Base-by-base conservation (phyloP, 2,797 vertebrate species). In the Cryptoblepharus egeriae region DNA sequence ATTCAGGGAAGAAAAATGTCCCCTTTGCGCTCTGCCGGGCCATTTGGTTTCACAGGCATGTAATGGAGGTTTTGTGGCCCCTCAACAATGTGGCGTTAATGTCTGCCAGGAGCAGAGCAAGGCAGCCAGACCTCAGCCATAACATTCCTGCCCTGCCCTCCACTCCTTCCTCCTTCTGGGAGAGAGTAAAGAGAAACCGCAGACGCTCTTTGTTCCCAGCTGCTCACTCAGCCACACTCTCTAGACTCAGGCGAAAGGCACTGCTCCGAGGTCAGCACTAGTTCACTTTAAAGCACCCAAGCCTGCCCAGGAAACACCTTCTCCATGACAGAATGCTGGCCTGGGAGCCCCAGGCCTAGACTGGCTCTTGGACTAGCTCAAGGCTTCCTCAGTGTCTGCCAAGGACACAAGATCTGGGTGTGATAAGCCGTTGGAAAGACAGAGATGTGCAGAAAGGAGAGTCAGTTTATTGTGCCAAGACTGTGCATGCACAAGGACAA, bases 111-210 rank as follows among this genome's bases (percentile, higher is more conserved):
- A 61, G 79, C 61, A 73, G 16, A 68, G 32, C 30, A 28, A 28
- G 45, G 42, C 68, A 75, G 63, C 69, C 61, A 77, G 60, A 67
- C 68, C 75, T 77, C 74, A 77, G 61, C 79, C 79, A 78, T 77
- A 85, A 81, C 52, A 85, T 81, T 77, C 84, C 63, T 77, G 30
- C 69, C 75, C 69, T 52, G 82, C 45, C 68, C 52, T 73, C 61
- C 63, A n/a, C 39, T 77, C 52, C 52, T 85, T 81, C 75, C 75
- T 68, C 77, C 82, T 77, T 55, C 69, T 61, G 75, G 58, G 32
- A 80, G 72, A 81, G 69, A 85, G 80, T 74, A 73, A 81, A 73
- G 42, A 67, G 69, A 81, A 85, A 81, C 84, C 75, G 70, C 79
- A 81, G 75, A 75, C 71, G 2, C 69, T 73, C 61, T 85, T 81